These are phyloP conservation scores for Drosophila tani DNA, from an alignment of 1,140 invertebrate genomes.

Conservation along the genomic window DNA sequence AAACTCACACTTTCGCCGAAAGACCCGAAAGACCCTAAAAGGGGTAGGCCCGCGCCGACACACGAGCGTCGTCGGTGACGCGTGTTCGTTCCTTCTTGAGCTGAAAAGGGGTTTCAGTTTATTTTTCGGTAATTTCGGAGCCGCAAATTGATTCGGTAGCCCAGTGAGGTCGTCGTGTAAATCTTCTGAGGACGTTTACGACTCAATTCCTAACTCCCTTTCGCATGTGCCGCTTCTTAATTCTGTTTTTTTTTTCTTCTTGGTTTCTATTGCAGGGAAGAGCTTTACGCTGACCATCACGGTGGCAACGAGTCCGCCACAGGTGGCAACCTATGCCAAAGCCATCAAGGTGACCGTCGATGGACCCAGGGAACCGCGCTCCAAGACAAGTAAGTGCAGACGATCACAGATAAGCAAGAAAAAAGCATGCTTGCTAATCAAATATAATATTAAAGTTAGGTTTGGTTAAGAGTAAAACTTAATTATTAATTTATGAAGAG, in stretches of 20 bases:
- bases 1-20: constrained; percentile 32
- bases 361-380: constrained; percentile 97
- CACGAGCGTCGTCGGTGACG: constrained; percentile 14
- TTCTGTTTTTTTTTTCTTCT: not conserved
- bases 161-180: constrained; percentile 61
- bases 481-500: too few relatives aligned
- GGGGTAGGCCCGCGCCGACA: not conserved
- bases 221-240: constrained; percentile 9
- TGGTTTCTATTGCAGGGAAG: constrained; percentile 90
- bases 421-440: not conserved
- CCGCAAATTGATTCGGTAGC: constrained; percentile 75
- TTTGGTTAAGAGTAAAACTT: too few relatives aligned
- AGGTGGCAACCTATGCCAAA: constrained; percentile 97
- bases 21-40: constrained; percentile 16
- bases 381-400: constrained; percentile 96
- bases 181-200: constrained; percentile 63
- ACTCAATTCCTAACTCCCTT: constrained; percentile 30
- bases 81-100: constrained; percentile 17
- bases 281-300: constrained; percentile 98
- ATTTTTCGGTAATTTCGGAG: constrained; percentile 35
- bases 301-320: constrained; percentile 95
- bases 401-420: not conserved
- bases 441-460: too few relatives aligned
- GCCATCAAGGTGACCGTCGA: constrained; percentile 99
- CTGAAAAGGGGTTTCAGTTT: not conserved